phyloP scores from a whole-genome alignment of 2,888 invertebrate species.

The Rosalia funebris region DNA sequence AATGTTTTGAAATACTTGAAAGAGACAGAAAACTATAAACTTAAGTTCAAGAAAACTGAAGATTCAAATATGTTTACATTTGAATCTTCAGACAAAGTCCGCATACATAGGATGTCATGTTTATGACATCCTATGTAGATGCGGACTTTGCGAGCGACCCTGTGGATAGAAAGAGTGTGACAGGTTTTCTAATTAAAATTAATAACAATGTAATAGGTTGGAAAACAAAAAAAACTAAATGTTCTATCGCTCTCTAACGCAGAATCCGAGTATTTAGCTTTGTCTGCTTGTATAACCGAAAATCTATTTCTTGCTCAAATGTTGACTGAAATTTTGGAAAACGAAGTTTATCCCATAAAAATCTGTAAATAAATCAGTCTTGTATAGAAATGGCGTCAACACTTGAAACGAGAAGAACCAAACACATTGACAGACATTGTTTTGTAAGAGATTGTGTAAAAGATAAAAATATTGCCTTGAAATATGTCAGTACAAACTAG shows the following conservation, averaged over 20 bases:
- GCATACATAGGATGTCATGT: too few species aligned
- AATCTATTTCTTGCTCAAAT: background rate
- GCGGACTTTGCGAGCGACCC: background rate
- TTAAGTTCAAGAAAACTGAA: background rate
- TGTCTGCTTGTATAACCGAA: too few species aligned
- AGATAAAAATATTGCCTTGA: background rate
- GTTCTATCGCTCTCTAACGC: background rate
- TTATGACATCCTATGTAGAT: too few species aligned
- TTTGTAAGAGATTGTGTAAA: background rate
- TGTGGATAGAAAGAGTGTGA: background rate
- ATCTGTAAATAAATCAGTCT: slow-evolving; percentile 33
- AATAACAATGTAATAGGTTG: background rate
- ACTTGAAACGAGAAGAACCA: slow-evolving; percentile 26
- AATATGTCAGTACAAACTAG: background rate
- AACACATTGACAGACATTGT: background rate
- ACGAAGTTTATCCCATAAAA: slow-evolving; percentile 27
- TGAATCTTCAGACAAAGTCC: too few species aligned
- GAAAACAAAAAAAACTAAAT: background rate
- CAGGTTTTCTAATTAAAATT: background rate
- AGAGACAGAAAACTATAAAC: background rate
- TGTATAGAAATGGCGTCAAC: slow-evolving; percentile 38
- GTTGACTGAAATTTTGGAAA: slow-evolving; percentile 13
- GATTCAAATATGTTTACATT: background rate
- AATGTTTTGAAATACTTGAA: background rate
- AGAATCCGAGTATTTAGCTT: background rate